phyloP scores from a whole-genome alignment of 2,113 vertebrate species.

The Acinonyx jubatus region DNA sequence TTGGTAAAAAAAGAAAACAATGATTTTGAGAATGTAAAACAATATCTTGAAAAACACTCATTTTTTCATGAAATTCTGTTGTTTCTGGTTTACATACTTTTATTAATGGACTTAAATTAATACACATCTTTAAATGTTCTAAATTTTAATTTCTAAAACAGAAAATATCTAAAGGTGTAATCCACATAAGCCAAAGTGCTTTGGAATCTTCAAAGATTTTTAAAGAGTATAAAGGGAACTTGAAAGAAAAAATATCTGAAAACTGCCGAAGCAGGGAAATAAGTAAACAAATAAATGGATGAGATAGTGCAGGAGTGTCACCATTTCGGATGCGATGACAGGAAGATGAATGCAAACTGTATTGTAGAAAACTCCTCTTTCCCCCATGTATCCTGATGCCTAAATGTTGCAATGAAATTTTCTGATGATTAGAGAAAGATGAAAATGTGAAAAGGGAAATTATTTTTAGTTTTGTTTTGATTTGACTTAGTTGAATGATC shows the following conservation, averaged over 20 bases:
- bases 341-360: not conserved
- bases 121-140: not conserved
- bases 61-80: not conserved
- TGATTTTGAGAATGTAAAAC: not conserved
- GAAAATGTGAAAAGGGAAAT: not conserved
- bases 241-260: not conserved
- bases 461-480: constrained; percentile 25
- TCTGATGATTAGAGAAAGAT: constrained; percentile 3
- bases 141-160: not conserved
- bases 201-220: not conserved
- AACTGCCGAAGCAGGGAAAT: not conserved
- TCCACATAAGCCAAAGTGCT: not conserved
- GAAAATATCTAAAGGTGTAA: not conserved
- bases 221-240: not conserved
- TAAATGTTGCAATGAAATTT: not conserved
- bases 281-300: not conserved
- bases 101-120: not conserved
- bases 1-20: not conserved
- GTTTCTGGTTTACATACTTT: not conserved
- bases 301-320: not conserved
- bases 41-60: not conserved
- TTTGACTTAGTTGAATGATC: constrained; percentile 43
- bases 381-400: not conserved
- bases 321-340: not conserved
- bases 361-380: not conserved